phyloP scores from a whole-genome alignment of 2,113 vertebrate genomes.

The Bagarius yarrelli region DNA sequence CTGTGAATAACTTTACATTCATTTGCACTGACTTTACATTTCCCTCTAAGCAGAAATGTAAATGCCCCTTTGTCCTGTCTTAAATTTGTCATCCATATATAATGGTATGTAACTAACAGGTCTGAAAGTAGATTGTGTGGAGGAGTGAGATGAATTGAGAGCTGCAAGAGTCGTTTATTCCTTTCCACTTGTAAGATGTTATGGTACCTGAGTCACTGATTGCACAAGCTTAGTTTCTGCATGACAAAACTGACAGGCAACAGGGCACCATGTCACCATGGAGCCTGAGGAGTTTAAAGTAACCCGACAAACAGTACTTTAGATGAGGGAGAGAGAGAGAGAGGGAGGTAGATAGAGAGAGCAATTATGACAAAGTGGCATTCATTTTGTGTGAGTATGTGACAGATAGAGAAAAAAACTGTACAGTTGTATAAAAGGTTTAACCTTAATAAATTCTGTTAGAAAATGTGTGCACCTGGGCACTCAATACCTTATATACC shows the following conservation, averaged over 20 bases:
- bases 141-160: conserved; percentile 23
- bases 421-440: conserved; percentile 6
- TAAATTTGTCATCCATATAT: neutral
- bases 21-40: too few relatives aligned
- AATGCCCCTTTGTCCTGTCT: neutral
- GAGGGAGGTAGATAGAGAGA: conserved; percentile 9
- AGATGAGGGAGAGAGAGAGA: conserved; percentile 29
- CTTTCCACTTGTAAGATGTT: conserved; percentile 26
- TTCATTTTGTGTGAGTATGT: conserved; percentile 8
- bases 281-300: conserved; percentile 41
- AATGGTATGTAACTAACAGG: neutral
- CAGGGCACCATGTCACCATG: conserved; percentile 41
- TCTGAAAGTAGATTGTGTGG: conserved; percentile 43
- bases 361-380: conserved; percentile 26
- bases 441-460: neutral
- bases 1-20: too few relatives aligned
- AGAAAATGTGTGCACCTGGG: neutral
- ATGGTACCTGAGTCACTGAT: conserved; percentile 39
- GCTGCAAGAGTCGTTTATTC: conserved; percentile 16
- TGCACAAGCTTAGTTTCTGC: conserved; percentile 41
- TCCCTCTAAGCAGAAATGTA: too few relatives aligned
- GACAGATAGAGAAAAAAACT: neutral
- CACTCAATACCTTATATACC: neutral
- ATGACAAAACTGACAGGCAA: conserved; percentile 47
- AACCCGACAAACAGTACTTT: conserved; percentile 40